Evolutionary conservation across 2,888 invertebrate species (phyloP).

Genomic region (Tetragnatha montana): DNA sequence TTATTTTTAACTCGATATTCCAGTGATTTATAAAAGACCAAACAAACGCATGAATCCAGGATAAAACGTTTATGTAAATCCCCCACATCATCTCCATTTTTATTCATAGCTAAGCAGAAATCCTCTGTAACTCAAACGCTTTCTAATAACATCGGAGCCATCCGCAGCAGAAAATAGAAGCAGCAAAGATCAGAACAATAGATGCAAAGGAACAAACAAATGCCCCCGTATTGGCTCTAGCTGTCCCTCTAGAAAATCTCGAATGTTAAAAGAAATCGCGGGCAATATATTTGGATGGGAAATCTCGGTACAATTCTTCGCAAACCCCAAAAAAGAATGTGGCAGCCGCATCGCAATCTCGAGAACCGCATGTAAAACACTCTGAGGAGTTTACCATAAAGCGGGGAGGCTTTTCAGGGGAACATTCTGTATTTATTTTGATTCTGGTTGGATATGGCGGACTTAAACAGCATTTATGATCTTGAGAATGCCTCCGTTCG

Average conservation of each 20-base stretch:
- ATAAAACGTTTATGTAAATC: not conserved
- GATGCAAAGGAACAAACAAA: not conserved
- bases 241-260: not conserved
- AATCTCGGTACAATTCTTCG: not conserved
- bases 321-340: constrained; percentile 14
- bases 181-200: not conserved
- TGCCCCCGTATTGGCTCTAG: not conserved
- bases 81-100: not conserved
- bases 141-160: not conserved
- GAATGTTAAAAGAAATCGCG: constrained; percentile 20
- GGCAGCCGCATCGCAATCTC: constrained; percentile 17
- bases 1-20: too few species aligned
- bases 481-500: constrained; percentile 12
- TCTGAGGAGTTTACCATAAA: constrained; percentile 17
- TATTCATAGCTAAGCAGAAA: not conserved
- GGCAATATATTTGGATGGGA: constrained; percentile 6
- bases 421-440: constrained; percentile 21
- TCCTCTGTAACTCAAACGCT: not conserved
- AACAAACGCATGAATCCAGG: not conserved
- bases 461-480: constrained; percentile 40
- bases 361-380: constrained; percentile 22
- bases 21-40: too few species aligned
- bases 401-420: not conserved
- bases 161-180: not conserved
- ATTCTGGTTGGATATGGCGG: constrained; percentile 14